Evolutionary conservation across 2,113 vertebrate species (phyloP), one percentile per base, ranked within the genome.

Genomic region (Abramis brama): DNA sequence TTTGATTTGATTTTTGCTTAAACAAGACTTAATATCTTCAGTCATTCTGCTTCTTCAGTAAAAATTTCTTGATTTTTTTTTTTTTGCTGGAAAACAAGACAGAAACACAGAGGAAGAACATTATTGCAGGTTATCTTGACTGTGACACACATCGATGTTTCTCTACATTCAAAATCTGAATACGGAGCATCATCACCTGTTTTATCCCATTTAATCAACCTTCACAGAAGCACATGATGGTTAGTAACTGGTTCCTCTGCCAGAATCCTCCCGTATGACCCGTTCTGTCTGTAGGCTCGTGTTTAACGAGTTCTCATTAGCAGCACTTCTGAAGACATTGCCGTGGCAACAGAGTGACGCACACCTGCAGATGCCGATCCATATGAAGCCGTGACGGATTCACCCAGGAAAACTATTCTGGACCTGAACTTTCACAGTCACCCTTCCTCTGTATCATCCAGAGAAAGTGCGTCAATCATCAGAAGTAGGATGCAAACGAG

Each of bases 291-390:
- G 23, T 1, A 4, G 9, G 59, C 3, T 36, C 27, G 15, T 68
- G 27, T 68, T 60, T 60, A 60, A 60, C 23, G 59, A 60, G 23
- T 11, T 11, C 68, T 39, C 33, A 36, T 71, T 71, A 71, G 68
- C 66, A 19, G 62, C 19, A 2, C n/a, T 23, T 23, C 8, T 23
- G 80, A 64, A 74, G 64, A 39, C 33, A 84, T 87, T 68, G 27
- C 64, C 77, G n/a, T 86, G 77, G 70, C 62, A 57, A 83, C 43
- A 21, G 77, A 78, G 50, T 89, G 86, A 90, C 82, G 82, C 59
- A 59, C 73, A 55, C 47, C 85, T 85, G 79, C 86, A 90, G 86
- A 86, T 88, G 88, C 85, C 70, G 25, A 39, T 83, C 86, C 88
- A 60, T 88, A 88, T 87, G 88, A 82, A 21, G 57, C 52, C 82